These are phyloP conservation scores for Ischnus inquisitorius DNA, from an alignment of 2,888 invertebrate species.

Conservation along the genomic window DNA sequence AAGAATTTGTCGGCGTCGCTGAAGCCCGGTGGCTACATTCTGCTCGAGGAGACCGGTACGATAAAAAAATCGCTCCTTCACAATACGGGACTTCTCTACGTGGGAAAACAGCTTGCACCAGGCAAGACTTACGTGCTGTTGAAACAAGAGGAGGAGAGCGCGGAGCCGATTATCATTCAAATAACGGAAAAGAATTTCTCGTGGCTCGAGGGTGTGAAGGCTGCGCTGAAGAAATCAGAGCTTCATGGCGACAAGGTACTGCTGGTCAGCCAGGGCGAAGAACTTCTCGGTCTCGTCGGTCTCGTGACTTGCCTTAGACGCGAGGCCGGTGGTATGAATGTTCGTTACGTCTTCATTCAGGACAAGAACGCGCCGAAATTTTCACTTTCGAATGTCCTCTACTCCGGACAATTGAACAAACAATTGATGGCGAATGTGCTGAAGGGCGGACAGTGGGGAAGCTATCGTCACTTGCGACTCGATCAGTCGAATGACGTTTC, in stretches of 20 bases:
- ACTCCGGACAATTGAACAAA: conserved; percentile 88
- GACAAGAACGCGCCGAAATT: conserved; percentile 89
- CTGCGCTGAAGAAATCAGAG: conserved; percentile 90
- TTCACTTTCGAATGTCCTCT: conserved; percentile 87
- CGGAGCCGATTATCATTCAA: conserved; percentile 87
- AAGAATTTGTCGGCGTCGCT: conserved; percentile 88
- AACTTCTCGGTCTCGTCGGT: conserved; percentile 91
- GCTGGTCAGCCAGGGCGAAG: conserved; percentile 90
- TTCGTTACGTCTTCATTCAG: conserved; percentile 91
- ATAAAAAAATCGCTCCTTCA: conserved; percentile 74
- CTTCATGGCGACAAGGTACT: conserved; percentile 88
- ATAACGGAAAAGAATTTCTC: conserved; percentile 90
- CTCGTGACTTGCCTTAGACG: conserved; percentile 95
- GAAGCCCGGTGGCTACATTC: conserved; percentile 90
- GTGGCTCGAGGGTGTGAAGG: conserved; percentile 94
- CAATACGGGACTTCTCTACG: conserved; percentile 86
- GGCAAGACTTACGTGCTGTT: conserved; percentile 90
- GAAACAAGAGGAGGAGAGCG: conserved; percentile 86
- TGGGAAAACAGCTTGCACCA: conserved; percentile 89
- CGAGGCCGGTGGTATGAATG: conserved; percentile 93
- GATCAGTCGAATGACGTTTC: conserved; percentile 85
- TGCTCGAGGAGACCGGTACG: conserved; percentile 89
- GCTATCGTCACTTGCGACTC: conserved; percentile 92
- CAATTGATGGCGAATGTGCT: conserved; percentile 95
- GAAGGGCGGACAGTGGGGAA: conserved; percentile 94